Base-by-base conservation (phyloP, 2,113 vertebrate genomes). In the Chamaea fasciata region DNA sequence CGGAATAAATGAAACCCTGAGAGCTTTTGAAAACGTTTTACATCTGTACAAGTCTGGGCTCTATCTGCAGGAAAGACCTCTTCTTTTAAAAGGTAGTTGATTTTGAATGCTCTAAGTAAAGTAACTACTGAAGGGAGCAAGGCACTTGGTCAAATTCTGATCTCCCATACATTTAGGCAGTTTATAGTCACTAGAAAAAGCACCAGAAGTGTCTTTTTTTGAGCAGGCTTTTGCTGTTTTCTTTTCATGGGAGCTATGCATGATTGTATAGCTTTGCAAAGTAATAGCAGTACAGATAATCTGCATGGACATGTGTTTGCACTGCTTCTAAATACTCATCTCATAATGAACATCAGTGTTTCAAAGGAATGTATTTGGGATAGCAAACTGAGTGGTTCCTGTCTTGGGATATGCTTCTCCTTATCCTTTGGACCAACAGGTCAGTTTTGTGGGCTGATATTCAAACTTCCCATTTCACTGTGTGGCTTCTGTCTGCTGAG, bases 1-100 rank as follows among this genome's bases (percentile, higher is more conserved):
- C 1, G 97, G 98, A 96, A 98, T 98, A 96, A 98, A 98, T 93
- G 97, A 98, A 96, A 99, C 98, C 6, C 87, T 99, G 94, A 93
- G 96, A 71, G 98, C 98, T 94, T 99, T 99, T 97, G 98, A 99
- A 97, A 97, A 98, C 53, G 97, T 99, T 96, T 98, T 99, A 91
- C 97, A 97, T 94, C 95, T 98, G 50, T 99, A 99, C 97, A 98
- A 98, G 96, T 98, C 98, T 94, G 99, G 98, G 87, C 97, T 98
- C 90, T 98, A 99, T 97, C 98, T 98, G 70, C 98, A 98, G 89
- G 98, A 98, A 92, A 98, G 89, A 92, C 96, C 87, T 88, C 97
- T 96, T 96, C 97, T 92, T 89, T 95, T 98, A 89, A 97, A 97
- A 98, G 98, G 98, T 99, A 98, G 57, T 28, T 33, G 63, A 35